Evolutionary conservation across 2,888 invertebrate species (phyloP), one percentile per base, ranked within the genome.

Genomic region (Spialia ferax): DNA sequence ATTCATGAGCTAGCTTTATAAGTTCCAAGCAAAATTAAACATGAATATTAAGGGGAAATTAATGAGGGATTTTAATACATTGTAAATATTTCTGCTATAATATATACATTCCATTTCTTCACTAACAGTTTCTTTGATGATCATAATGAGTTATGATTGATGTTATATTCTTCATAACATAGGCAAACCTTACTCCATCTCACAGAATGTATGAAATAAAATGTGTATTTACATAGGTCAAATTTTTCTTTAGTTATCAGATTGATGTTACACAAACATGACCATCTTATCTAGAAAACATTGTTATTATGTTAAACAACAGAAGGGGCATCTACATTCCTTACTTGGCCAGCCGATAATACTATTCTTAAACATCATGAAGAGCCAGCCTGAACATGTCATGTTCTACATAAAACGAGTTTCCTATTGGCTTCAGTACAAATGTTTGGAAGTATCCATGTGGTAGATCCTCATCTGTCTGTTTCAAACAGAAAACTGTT

Each of bases 401-500:
- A 91, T 99, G 98, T 93, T 98, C 97, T 87, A 99, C 96, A 95
- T 97, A 98, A 95, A 97, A 99, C 87, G 97, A 97, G 87, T 95
- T 96, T 88, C 96, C 97, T 87, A 97, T 95, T 77, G 97, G 97
- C 94, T 97, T 98, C 94, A 99, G 95, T 80, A 98, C 96, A 96
- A 99, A 99, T 76, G 97, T 97, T 95, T 99, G 99, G 85, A 96
- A 96, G 95, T 98, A 99, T 77, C 97, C 97, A 89, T 99, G 98
- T 77, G 98, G 97, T 84, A 96, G 97, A 94, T 99, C 99, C 80
- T 98, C 98, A 92, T 99, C 98, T 79, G 98, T 98, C 98, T 99
- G 95, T 87, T 89, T 87, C 86, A 89, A 64, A 50, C 97, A 94
- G 81, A 84, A 88, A 42, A 42, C n/a, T 38, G 10, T 52, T 59